Conservation (phyloP, 2,888 invertebrate species). For the Leucoma salicis region DNA sequence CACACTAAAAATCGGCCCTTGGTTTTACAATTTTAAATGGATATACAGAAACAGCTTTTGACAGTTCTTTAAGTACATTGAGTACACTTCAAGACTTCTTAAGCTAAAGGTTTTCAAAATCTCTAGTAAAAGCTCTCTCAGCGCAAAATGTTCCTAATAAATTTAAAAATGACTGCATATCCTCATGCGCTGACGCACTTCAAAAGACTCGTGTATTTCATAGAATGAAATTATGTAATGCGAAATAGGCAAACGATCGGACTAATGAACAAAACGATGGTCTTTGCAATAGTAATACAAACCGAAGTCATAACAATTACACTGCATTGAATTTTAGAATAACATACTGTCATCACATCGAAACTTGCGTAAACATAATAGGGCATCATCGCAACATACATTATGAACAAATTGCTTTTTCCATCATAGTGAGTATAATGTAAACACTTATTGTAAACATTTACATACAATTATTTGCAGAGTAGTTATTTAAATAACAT, state of each 20-base stretch:
- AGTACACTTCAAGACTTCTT: too few relatives aligned
- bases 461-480: conserved; percentile 1
- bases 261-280: conserved; percentile 1
- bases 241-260: background rate
- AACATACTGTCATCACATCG: conserved; percentile 4
- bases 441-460: conserved; percentile 10
- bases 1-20: too few relatives aligned
- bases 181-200: too few relatives aligned
- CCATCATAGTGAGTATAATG: conserved; percentile 2
- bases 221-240: too few relatives aligned
- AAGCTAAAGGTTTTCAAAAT: too few relatives aligned
- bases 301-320: conserved; percentile 11
- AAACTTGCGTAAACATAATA: conserved; percentile 1
- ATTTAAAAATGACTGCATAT: too few relatives aligned
- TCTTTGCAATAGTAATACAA: conserved; percentile 1
- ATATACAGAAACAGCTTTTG: too few relatives aligned
- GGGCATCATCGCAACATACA: conserved; percentile 5
- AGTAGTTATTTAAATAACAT: conserved; percentile 5
- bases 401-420: conserved; percentile 5
- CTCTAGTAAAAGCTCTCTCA: too few relatives aligned
- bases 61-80: too few relatives aligned
- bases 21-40: too few relatives aligned
- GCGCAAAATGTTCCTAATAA: too few relatives aligned
- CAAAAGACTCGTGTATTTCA: too few relatives aligned
- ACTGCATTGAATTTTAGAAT: conserved; percentile 8